Evolutionary conservation across 1,140 invertebrate species (phyloP), one percentile per base, ranked within the genome.

Genomic region (Zaprionus tsacasi): DNA sequence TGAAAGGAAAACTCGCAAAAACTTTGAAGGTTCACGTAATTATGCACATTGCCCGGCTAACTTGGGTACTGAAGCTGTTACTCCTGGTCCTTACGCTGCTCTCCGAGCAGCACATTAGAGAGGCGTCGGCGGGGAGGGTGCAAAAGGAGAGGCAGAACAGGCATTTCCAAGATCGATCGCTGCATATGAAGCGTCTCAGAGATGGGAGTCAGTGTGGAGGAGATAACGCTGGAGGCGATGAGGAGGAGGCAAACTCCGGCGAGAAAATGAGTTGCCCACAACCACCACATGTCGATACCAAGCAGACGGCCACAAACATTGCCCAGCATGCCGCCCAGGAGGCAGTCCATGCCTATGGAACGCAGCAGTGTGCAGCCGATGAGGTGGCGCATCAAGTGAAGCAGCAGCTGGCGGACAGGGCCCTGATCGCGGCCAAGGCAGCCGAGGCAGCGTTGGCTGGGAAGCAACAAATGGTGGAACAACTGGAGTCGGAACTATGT

Each of bases 371-470:
- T 4, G 95, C 95, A 1, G 95, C 94, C 7, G 93, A 94, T 40
- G 95, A 95, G 76, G 95, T 95, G 13, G 93, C 95, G n/a, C 94
- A 93, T 27, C 89, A 95, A 93, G 95, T 95, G 12, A 95, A 95
- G 90, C 93, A 93, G 13, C 95, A 95, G 91, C 78, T 96, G 59
- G 95, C 95, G 0, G 95, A 95, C 55, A 95, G 95, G 82, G 95
- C 95, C 0, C 73, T 94, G 4, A 21, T 94, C 93, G 91, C 95
- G 94, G 52, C 95, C 94, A 6, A 95, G 85, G 95, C 95, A 1
- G 95, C 95, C 0, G 94, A 95, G 71, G 95, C 95, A 0, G 95
- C 94, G 0, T 90, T 95, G 0, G 93, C 94, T 3, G 94, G 94
- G 0, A 95, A 95, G 76, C 93, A 95, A 78, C 93, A 94, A 36